Percentiles rank a stretch among this genome's conserved stretches.
phyloP scores from a whole-genome alignment of 2,113 vertebrate species.

The Circaetus gallicus region DNA sequence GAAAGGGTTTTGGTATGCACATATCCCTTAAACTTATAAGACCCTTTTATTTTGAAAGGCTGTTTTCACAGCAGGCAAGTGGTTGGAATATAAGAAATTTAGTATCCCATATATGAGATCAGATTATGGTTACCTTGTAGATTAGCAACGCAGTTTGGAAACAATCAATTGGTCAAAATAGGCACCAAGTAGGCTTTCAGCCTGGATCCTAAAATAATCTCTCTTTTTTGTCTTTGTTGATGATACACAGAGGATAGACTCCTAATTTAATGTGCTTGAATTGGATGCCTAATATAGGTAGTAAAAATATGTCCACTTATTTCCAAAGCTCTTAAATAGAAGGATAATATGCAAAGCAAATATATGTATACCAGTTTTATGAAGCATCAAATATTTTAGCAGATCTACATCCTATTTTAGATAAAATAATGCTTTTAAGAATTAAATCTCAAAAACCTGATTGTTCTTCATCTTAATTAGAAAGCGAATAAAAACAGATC shows the following conservation, averaged over 20 bases:
- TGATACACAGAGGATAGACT: neutral
- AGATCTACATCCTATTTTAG: neutral
- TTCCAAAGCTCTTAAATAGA: slow-evolving; percentile 1
- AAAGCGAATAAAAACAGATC: neutral
- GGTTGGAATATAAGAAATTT: neutral
- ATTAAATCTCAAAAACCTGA: neutral
- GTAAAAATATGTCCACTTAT: neutral
- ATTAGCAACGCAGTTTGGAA: neutral
- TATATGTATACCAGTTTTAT: neutral
- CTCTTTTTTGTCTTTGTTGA: neutral
- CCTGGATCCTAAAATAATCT: neutral
- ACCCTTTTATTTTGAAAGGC: neutral
- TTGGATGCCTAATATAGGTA: neutral
- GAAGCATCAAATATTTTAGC: neutral
- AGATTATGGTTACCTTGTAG: neutral
- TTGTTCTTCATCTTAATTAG: neutral
- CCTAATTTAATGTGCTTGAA: neutral
- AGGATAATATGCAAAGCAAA: neutral
- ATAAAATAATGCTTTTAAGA: neutral
- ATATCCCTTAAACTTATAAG: neutral
- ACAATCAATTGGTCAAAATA: neutral
- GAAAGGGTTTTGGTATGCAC: neutral
- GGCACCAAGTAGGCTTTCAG: neutral
- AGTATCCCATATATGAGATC: neutral
- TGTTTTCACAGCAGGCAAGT: neutral